Evolutionary conservation across 2,797 vertebrate genomes (phyloP).

Genomic region (Neosilurus hyrtlii): DNA sequence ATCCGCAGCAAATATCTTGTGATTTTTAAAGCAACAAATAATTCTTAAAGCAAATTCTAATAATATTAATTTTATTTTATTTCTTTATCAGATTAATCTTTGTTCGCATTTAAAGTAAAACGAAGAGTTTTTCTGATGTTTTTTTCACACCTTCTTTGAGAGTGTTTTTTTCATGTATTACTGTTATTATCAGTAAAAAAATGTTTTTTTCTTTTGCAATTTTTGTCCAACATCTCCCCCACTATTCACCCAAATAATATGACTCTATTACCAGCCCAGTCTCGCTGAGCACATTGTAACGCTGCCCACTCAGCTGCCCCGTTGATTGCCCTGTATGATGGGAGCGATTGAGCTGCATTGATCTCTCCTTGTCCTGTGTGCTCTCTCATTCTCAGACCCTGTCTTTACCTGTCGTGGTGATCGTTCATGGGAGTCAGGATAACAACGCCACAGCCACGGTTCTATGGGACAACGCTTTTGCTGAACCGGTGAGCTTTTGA

Average conservation of each 20-base stretch:
- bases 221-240: neutral
- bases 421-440: constrained; percentile 95
- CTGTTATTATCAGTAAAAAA: neutral
- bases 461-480: constrained; percentile 96
- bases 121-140: neutral
- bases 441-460: constrained; percentile 94
- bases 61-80: too few species aligned
- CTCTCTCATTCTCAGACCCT: constrained; percentile 74
- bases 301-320: neutral
- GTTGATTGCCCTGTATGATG: neutral
- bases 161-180: neutral
- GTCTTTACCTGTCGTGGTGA: constrained; percentile 94
- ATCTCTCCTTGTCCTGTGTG: neutral
- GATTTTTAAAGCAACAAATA: too few species aligned
- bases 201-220: neutral
- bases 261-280: too few species aligned
- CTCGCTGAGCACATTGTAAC: neutral
- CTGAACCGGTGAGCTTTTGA: constrained; percentile 83
- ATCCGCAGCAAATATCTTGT: too few species aligned
- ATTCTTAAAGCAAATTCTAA: too few species aligned
- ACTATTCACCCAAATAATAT: neutral
- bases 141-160: neutral
- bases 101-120: too few species aligned
- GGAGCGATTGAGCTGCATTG: neutral
- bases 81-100: too few species aligned